Conservation (phyloP, 2,888 invertebrate genomes). For the Caenorhabditis sp. region DNA sequence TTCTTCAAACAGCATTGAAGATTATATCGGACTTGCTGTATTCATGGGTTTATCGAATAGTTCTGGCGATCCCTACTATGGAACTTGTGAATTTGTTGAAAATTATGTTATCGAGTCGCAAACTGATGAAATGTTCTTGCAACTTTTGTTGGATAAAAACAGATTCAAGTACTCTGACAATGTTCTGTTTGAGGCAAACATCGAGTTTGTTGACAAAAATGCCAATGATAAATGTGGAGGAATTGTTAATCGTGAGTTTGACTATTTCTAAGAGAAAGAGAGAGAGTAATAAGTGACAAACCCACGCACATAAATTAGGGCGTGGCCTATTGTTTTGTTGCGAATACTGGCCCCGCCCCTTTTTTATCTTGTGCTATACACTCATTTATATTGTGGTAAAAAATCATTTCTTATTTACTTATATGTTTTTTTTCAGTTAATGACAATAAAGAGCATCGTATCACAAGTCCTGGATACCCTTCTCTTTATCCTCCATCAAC, state of each 20-base stretch:
- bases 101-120: conserved; percentile 39
- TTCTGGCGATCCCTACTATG: conserved; percentile 47
- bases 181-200: not conserved
- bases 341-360: too few species aligned
- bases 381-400: too few species aligned
- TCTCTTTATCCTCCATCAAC: conserved; percentile 44
- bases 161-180: not conserved
- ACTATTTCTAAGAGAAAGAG: too few species aligned
- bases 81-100: conserved; percentile 22
- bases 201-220: not conserved
- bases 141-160: conserved; percentile 26
- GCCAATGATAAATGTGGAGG: conserved; percentile 25
- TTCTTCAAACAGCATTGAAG: conserved; percentile 10
- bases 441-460: not conserved
- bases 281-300: too few species aligned
- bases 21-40: conserved; percentile 36
- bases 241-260: conserved; percentile 29
- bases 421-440: conserved; percentile 25
- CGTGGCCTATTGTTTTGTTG: too few species aligned
- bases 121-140: conserved; percentile 52
- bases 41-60: conserved; percentile 48
- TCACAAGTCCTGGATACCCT: conserved; percentile 43
- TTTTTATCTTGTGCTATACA: too few species aligned
- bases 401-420: not conserved
- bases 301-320: too few species aligned